Base-by-base conservation (phyloP, 35 echinoderm and acorn worm species). In the Ophioderma brevispina region DNA sequence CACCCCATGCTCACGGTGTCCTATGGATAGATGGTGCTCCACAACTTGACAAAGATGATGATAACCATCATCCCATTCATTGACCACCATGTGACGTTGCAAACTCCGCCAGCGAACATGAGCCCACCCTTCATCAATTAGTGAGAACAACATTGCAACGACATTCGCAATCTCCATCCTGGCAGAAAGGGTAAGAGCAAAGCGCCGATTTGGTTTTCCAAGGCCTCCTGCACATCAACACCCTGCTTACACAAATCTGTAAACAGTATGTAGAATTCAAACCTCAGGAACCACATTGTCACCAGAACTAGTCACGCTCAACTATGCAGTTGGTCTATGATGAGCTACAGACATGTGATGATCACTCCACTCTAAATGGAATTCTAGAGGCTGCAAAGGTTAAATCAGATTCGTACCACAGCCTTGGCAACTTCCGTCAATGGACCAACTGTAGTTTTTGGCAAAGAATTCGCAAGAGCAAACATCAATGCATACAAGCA, bases 1-100 rank as follows among this genome's bases (percentile, higher is more conserved):
- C 36, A 36, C 85, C 85, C 39, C 85, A 96, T 85, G 49, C 89
- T 35, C 92, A 90, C 32, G 90, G 81, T 39, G 36, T 94, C 0
- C 40, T 94, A 0, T 94, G 92, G 88, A 75, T 90, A 75, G 76
- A 94, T 52, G 56, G 83, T 94, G 87, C 87, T 10, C 92, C 92
- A 17, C 33, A 38, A 32, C 55, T 64, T 31, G 78, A 40, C 5
- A 64, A 90, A n/a, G 32, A 86, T 63, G 88, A 90, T 28, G 88
- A 94, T 34, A 40, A 31, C 0, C 11, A 82, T 91, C 0, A 56
- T 77, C 0, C 21, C 41, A 25, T 89, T 89, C 40, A 94, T 94
- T 85, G 92, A 94, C 43, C 55, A 85, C 36, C 85, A 89, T 94
- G 52, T 89, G 5, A 92, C 88, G 40, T 91, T 78, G 76, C 19